These are phyloP conservation scores for Neoitamus cyanurus DNA, from an alignment of 2,888 invertebrate genomes.

Conservation along the genomic window DNA sequence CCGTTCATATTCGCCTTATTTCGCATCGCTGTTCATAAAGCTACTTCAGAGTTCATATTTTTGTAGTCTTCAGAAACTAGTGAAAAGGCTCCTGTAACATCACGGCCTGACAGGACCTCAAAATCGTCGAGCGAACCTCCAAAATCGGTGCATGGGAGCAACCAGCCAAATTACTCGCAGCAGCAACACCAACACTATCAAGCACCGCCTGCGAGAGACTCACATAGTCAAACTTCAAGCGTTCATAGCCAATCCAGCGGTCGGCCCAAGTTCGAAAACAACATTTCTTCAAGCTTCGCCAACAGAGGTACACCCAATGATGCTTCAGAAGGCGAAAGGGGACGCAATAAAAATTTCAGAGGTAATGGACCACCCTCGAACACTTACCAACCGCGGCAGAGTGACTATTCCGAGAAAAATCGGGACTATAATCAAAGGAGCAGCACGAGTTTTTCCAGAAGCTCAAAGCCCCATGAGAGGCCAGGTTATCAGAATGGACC, in stretches of 20 bases:
- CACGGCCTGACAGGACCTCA: slow-evolving; percentile 27
- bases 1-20: too few relatives aligned
- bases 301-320: slow-evolving; percentile 47
- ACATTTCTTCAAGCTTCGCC: slow-evolving; percentile 64
- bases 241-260: slow-evolving; percentile 44
- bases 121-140: slow-evolving; percentile 44
- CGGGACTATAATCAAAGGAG: slow-evolving; percentile 16
- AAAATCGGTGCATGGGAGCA: slow-evolving; percentile 48
- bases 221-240: slow-evolving; percentile 10
- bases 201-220: slow-evolving; percentile 25
- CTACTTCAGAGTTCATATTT: background rate
- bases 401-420: slow-evolving; percentile 6
- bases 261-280: slow-evolving; percentile 63
- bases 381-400: background rate
- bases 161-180: slow-evolving; percentile 49
- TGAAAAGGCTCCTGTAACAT: slow-evolving; percentile 29
- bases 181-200: slow-evolving; percentile 49
- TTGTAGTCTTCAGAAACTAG: slow-evolving; percentile 39
- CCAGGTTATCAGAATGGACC: slow-evolving; percentile 10
- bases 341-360: background rate
- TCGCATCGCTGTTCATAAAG: too few relatives aligned
- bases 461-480: slow-evolving; percentile 37
- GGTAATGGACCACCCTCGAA: background rate
- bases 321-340: background rate
- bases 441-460: background rate